Evolutionary conservation across 2,113 vertebrate species (phyloP), one percentile per base, ranked within the genome.

Genomic region (Peromyscus leucopus): DNA sequence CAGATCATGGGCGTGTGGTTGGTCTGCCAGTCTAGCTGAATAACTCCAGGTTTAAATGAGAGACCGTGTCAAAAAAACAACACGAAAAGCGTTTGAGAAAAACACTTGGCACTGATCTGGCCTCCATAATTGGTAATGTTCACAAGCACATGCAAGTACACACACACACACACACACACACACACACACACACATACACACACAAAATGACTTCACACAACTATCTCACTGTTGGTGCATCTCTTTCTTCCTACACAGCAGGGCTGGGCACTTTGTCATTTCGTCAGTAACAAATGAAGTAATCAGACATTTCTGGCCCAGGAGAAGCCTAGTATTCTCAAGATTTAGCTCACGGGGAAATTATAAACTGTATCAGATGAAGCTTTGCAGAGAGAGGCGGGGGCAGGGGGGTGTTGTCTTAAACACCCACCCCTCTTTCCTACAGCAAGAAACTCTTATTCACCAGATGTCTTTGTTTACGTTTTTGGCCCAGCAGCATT

Each of bases 311-410:
- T 69, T 80, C 63, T 22, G 10, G 74, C n/a, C 28, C 71, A 42
- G 46, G 55, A 72, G 33, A 63, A 48, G 16, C 15, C 8, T 69
- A 28, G 57, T 31, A 11, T 2, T 67, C 79, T 87, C 8, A 21
- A 57, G 17, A 36, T 65, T 75, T 39, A 65, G 71, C 72, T 67
- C 69, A 0, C 0, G 94, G 92, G 85, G 86, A 95, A 63, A 67
- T 85, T 95, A 46, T 65, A 1, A 93, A 72, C 51, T 84, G 76
- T 36, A 92, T 96, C 91, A 85, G 96, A 90, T 95, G 96, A 90
- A 94, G 55, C 51, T 63, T 87, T 74, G 17, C 57, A n/a, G 36
- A 0, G 1, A n/a, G 28, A 28, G 46, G 19, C 0, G 1, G 33
- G 55, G 55, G 55, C 13, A 28, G 28, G 24, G 46, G 26, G 36